Base-by-base conservation (phyloP, 2,888 invertebrate species). In the Volucella inflata region DNA sequence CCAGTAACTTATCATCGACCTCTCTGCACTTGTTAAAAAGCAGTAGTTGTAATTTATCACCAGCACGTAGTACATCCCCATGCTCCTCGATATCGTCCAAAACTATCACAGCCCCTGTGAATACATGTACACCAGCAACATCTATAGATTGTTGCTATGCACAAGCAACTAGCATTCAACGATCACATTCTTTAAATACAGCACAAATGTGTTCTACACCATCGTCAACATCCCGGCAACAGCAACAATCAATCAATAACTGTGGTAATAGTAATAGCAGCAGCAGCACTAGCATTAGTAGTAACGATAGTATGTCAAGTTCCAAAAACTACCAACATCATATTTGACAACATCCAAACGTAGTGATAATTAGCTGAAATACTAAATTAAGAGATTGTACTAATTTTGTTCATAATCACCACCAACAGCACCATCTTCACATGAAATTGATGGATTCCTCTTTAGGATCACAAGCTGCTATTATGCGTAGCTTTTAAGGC, bases 11-110 rank as follows among this genome's bases (percentile, higher is more conserved):
- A 71, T 87, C 89, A 53, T 88, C 88, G 53, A 88, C 89, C 72
- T 88, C 88, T 72, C 87, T 89, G 71, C 90, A 89, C 78, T 87
- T 88, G n/a, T 85, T 89, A n/a, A 87, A 88, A 74, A 81, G 80
- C 68, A 85, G 85, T 71, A 87, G 83, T 71, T 87, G 87, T 83
- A 88, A 83, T 80, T 79, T 87, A 87, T 87, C 88, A 68, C 78
- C 83, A 74, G 64, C 48, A 14, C 50, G 40, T 50, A 57, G 44
- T 50, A 50, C 76, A 62, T 70, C 62, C 50, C 60, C 64, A 59
- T 68, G 67, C 57, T n/a, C 62, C 17, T n/a, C 11, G 21, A n/a
- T 65, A 36, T 60, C 79, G 46, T 62, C 82, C 53, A 65, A 72
- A 48, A 42, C 68, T 53, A 70, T 79, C 30, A 50, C 78, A 71